Conservation (phyloP, 1,140 invertebrate species). For the Forficula auricularia region DNA sequence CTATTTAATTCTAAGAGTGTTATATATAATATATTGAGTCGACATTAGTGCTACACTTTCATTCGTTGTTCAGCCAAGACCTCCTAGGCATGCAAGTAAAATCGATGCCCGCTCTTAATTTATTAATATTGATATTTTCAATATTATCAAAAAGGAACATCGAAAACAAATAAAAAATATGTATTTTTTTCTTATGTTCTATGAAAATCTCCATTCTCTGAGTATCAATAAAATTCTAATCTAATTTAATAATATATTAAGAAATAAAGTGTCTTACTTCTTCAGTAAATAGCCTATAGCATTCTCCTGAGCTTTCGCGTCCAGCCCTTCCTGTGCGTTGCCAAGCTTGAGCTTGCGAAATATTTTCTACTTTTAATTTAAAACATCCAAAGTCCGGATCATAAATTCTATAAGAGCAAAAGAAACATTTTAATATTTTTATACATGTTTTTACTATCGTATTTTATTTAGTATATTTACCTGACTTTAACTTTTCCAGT, state of each 20-base stretch:
- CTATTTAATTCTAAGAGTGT: too few relatives aligned
- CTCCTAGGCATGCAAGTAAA: too few relatives aligned
- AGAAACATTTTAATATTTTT: too few relatives aligned
- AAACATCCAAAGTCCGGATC: slow-evolving; percentile 32
- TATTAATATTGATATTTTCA: too few relatives aligned
- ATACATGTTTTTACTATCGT: too few relatives aligned
- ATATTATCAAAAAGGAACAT: too few relatives aligned
- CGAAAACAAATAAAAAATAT: too few relatives aligned
- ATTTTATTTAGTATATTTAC: slow-evolving; percentile 30
- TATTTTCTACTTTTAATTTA: slow-evolving; percentile 58
- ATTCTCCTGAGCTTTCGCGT: slow-evolving; percentile 61
- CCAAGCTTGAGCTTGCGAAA: slow-evolving; percentile 83
- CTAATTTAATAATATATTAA: not conserved
- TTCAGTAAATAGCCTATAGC: slow-evolving; percentile 67
- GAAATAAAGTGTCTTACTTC: slow-evolving; percentile 12
- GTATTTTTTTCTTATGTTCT: too few relatives aligned
- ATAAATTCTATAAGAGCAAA: slow-evolving; percentile 39
- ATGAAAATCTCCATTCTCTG: not conserved
- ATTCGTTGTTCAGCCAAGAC: too few relatives aligned
- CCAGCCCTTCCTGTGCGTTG: slow-evolving; percentile 83
- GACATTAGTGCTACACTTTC: too few relatives aligned
- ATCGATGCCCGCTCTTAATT: too few relatives aligned
- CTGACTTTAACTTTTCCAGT: slow-evolving; percentile 83
- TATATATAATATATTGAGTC: too few relatives aligned
- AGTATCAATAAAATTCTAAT: not conserved